A percentile compares a stretch with the other conserved stretches of the same genome.
Evolutionary conservation across 2,888 invertebrate species (phyloP).

Genomic region (Molorchus minor): DNA sequence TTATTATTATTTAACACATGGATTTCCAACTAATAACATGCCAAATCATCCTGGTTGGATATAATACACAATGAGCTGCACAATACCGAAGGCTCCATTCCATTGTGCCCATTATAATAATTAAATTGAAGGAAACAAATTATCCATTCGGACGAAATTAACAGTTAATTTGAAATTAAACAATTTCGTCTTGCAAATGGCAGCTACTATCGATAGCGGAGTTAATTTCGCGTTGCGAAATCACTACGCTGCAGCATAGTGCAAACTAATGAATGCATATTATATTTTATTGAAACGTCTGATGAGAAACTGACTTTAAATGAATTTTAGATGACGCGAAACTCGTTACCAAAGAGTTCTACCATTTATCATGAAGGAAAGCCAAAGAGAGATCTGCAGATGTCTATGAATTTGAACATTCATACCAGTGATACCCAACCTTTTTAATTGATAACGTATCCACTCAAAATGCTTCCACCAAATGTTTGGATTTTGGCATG

Average conservation of each 20-base stretch:
- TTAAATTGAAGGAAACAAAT: conserved; percentile 24
- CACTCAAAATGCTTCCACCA: too few relatives aligned
- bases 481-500: too few relatives aligned
- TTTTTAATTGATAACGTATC: too few relatives aligned
- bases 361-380: not conserved
- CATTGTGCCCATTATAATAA: conserved; percentile 18
- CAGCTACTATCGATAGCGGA: not conserved
- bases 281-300: not conserved
- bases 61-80: conserved; percentile 30
- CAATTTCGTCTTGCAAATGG: not conserved
- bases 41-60: conserved; percentile 37
- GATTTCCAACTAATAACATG: conserved; percentile 37
- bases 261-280: not conserved
- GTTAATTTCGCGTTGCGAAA: not conserved
- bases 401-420: too few relatives aligned
- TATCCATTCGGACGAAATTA: conserved; percentile 16
- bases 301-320: not conserved
- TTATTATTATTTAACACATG: conserved; percentile 45
- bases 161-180: conserved; percentile 21
- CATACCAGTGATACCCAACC: too few relatives aligned
- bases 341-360: not conserved
- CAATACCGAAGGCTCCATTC: conserved; percentile 17
- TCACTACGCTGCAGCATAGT: not conserved
- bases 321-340: not conserved
- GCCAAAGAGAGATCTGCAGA: not conserved